Evolutionary conservation across 2,888 invertebrate genomes (phyloP).

Genomic region (Lycaena phlaeas): DNA sequence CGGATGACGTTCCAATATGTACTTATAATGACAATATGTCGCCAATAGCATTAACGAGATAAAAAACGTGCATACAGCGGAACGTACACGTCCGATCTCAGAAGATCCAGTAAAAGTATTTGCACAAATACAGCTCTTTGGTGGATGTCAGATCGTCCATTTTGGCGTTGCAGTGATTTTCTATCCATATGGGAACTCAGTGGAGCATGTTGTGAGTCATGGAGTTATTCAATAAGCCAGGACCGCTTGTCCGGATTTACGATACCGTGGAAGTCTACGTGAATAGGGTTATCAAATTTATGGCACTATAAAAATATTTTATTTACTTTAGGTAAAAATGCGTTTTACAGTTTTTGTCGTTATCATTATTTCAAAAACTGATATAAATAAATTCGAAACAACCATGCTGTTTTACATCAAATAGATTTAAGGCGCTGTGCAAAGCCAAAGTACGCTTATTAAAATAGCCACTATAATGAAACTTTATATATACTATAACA

Average conservation of each 20-base stretch:
- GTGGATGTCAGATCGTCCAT: slow-evolving; percentile 3
- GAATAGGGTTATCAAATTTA: slow-evolving; percentile 25
- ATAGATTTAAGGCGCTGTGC: too few species aligned
- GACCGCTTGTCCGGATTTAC: slow-evolving; percentile 37
- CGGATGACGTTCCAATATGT: slow-evolving; percentile 13
- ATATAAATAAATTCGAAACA: too few species aligned
- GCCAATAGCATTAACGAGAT: slow-evolving; percentile 44
- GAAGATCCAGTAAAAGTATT: slow-evolving; percentile 12
- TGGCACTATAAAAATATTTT: slow-evolving; percentile 13
- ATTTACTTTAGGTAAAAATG: slow-evolving; percentile 6
- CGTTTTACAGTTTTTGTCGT: background rate
- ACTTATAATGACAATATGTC: slow-evolving; percentile 40
- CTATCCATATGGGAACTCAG: slow-evolving; percentile 44
- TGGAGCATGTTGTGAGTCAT: slow-evolving; percentile 60
- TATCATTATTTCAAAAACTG: too few species aligned
- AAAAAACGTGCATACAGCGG: slow-evolving; percentile 41
- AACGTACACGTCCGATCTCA: slow-evolving; percentile 27
- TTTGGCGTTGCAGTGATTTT: slow-evolving; percentile 8
- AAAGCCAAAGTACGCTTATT: too few species aligned
- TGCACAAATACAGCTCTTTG: slow-evolving; percentile 2
- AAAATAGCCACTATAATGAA: too few species aligned
- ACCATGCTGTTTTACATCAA: too few species aligned
- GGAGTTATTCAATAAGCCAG: slow-evolving; percentile 63
- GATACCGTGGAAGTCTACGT: slow-evolving; percentile 33
- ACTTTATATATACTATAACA: too few species aligned